Evolutionary conservation across 2,888 invertebrate species (phyloP).

Genomic region (Beris chalybata): DNA sequence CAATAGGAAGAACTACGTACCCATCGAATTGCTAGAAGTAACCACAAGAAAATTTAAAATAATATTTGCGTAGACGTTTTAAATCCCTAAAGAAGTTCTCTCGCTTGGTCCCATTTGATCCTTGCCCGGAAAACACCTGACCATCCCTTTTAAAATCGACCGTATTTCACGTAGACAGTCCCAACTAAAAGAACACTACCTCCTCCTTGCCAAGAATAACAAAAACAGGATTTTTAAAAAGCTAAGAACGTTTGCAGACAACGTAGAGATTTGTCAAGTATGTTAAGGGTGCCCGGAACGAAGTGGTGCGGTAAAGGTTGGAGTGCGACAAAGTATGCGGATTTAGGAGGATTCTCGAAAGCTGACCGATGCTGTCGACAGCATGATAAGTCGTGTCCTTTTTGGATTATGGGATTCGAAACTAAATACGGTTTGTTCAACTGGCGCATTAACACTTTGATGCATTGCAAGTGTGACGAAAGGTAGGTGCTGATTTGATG

Average conservation of each 20-base stretch:
- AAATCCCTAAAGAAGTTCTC: background rate
- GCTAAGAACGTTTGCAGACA: slow-evolving; percentile 47
- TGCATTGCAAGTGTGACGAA: slow-evolving; percentile 88
- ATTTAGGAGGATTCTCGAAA: slow-evolving; percentile 75
- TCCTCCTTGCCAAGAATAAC: background rate
- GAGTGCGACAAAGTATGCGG: slow-evolving; percentile 73
- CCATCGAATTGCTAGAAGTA: too few species aligned
- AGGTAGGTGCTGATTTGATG: slow-evolving; percentile 62
- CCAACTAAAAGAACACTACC: slow-evolving; percentile 4
- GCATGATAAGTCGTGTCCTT: slow-evolving; percentile 78
- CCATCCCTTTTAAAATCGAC: background rate
- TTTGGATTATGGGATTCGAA: slow-evolving; percentile 78
- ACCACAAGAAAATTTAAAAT: too few species aligned
- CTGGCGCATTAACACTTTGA: slow-evolving; percentile 81
- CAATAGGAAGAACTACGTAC: too few species aligned
- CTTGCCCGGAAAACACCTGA: background rate
- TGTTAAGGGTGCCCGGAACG: slow-evolving; percentile 80
- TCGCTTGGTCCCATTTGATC: background rate
- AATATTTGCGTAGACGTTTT: too few species aligned
- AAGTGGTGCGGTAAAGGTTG: slow-evolving; percentile 89
- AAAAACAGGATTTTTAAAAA: background rate
- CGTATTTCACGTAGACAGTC: slow-evolving; percentile 2
- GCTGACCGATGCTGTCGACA: slow-evolving; percentile 82
- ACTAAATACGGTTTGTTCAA: slow-evolving; percentile 81
- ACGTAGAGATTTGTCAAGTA: slow-evolving; percentile 61